Conservation (phyloP, 2,113 vertebrate genomes). For the Sinocyclocheilus anshuiensis region DNA sequence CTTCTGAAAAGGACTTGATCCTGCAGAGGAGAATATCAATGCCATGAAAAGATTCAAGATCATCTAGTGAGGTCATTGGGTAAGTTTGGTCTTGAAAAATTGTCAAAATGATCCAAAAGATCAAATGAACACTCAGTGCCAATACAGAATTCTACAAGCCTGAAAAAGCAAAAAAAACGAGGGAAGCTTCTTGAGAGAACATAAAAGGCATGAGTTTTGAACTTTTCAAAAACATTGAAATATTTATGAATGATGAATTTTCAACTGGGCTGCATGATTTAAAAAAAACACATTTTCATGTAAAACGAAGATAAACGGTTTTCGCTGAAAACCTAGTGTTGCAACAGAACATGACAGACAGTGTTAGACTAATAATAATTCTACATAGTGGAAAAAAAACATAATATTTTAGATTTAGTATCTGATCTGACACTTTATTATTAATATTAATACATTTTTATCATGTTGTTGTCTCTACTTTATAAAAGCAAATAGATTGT, state of each 20-base stretch:
- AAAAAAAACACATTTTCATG: not conserved
- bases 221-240: too few relatives aligned
- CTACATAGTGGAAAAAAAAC: not conserved
- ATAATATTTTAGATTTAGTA: not conserved
- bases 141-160: not conserved
- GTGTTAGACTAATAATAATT: not conserved
- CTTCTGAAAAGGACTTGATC: slow-evolving; percentile 89
- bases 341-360: not conserved
- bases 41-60: not conserved
- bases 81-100: not conserved
- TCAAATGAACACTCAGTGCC: not conserved
- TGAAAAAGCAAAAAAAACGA: too few relatives aligned
- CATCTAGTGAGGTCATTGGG: not conserved
- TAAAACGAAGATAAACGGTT: not conserved
- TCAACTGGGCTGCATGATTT: not conserved
- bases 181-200: too few relatives aligned
- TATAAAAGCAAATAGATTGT: not conserved
- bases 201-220: not conserved
- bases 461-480: not conserved
- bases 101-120: not conserved
- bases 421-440: not conserved
- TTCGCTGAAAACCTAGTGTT: too few relatives aligned
- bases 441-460: not conserved
- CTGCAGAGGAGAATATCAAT: slow-evolving; percentile 66
- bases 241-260: not conserved